Percentiles rank a stretch among this genome's conserved stretches.
Conservation (phyloP, 1,140 invertebrate genomes). For the Battus philenor region DNA sequence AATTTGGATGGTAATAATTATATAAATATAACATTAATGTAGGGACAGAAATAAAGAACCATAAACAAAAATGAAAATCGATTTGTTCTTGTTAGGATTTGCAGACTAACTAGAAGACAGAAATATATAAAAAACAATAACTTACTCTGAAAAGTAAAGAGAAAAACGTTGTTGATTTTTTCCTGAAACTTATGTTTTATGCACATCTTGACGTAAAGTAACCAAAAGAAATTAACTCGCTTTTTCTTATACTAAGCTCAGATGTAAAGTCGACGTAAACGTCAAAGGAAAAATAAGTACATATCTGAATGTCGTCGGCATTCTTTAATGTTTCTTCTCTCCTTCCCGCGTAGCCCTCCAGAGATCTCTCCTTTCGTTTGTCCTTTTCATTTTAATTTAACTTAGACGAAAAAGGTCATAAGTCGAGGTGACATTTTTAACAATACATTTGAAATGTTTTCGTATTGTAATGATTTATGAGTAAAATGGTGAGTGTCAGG, state of each 20-base stretch:
- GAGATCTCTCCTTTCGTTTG: constrained; percentile 23
- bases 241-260: constrained; percentile 9
- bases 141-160: too few species aligned
- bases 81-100: too few species aligned
- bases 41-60: too few species aligned
- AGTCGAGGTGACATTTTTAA: constrained; percentile 72
- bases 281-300: constrained; percentile 17
- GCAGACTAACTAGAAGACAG: too few species aligned
- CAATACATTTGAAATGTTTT: constrained; percentile 72
- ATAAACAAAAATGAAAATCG: too few species aligned
- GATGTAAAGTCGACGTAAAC: constrained; percentile 12
- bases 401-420: constrained; percentile 69
- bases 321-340: constrained; percentile 48
- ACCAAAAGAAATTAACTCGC: too few species aligned
- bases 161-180: too few species aligned
- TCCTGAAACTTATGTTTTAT: too few species aligned
- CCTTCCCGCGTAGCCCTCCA: constrained; percentile 31
- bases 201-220: too few species aligned
- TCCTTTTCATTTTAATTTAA: constrained; percentile 60
- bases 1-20: too few species aligned
- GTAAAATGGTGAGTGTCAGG: constrained; percentile 56
- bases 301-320: constrained; percentile 40
- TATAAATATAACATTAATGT: too few species aligned
- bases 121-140: too few species aligned
- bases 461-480: constrained; percentile 74